Evolutionary conservation across 2,888 invertebrate species (phyloP).

Genomic region (Melangyna quadrimaculata): DNA sequence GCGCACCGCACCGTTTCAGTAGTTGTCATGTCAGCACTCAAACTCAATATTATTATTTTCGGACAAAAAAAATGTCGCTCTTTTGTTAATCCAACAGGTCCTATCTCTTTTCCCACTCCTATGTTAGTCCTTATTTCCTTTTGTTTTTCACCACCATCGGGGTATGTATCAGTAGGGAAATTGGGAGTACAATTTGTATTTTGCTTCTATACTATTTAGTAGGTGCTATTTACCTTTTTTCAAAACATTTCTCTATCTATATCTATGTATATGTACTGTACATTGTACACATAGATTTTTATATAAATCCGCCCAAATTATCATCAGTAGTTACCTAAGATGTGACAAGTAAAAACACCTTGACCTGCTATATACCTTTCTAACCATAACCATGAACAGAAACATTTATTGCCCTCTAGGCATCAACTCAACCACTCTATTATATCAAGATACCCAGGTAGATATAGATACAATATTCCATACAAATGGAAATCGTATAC

Average conservation of each 20-base stretch:
- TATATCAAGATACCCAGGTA: background rate
- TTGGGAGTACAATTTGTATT: background rate
- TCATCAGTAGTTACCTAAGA: background rate
- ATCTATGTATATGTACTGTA: background rate
- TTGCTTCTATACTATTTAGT: background rate
- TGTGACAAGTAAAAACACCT: slow-evolving; percentile 4
- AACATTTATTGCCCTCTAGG: background rate
- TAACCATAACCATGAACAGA: background rate
- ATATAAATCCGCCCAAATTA: slow-evolving; percentile 17
- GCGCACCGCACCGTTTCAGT: too few species aligned
- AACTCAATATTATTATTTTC: background rate
- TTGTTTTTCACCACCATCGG: background rate
- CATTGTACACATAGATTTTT: too few species aligned
- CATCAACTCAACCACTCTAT: background rate
- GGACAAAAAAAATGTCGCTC: background rate
- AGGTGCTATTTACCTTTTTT: slow-evolving; percentile 7
- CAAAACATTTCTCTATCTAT: slow-evolving; percentile 7
- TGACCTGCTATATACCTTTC: background rate
- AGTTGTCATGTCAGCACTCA: background rate
- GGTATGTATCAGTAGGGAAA: background rate
- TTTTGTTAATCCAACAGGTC: slow-evolving; percentile 60
- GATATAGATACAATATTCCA: background rate
- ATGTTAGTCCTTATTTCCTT: background rate
- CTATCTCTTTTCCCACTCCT: slow-evolving; percentile 8
- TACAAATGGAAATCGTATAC: background rate